Evolutionary conservation across 2,797 vertebrate species (phyloP).

Genomic region (Enteromius trimaculatus): DNA sequence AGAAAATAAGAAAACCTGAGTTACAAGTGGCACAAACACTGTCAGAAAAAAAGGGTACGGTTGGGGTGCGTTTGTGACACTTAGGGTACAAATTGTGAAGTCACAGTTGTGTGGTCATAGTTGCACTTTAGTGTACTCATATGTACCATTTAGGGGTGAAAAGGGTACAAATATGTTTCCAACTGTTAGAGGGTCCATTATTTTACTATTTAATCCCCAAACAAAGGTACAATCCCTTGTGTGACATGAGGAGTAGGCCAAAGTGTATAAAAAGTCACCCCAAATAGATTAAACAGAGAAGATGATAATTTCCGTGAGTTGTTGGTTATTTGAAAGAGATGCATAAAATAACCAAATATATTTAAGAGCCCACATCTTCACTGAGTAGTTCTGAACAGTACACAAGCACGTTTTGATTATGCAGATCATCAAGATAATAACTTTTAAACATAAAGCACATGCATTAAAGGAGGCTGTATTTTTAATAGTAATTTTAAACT

Average conservation of each 20-base stretch:
- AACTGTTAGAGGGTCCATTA: background rate
- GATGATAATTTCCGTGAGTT: background rate
- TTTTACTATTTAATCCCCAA: slow-evolving; percentile 4
- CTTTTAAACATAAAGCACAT: background rate
- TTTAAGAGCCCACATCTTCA: background rate
- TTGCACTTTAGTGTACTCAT: background rate
- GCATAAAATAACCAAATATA: background rate
- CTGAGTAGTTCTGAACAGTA: too few relatives aligned
- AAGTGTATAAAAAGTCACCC: background rate
- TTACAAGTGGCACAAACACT: too few relatives aligned
- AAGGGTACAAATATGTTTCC: background rate
- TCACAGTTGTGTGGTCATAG: background rate
- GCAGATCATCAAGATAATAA: background rate
- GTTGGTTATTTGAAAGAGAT: background rate
- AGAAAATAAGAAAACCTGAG: too few relatives aligned
- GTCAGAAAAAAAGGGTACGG: background rate
- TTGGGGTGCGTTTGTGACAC: background rate
- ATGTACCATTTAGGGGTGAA: background rate
- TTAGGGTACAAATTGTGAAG: background rate
- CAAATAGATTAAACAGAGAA: background rate
- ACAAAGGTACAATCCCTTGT: slow-evolving; percentile 9
- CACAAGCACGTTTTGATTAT: background rate
- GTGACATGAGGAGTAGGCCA: background rate
- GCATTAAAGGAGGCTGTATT: too few relatives aligned
- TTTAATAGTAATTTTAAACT: background rate